A percentile compares a stretch with the other conserved stretches of the same genome.
Conservation (phyloP, 2,888 invertebrate species). For the Oscheius sp. region DNA sequence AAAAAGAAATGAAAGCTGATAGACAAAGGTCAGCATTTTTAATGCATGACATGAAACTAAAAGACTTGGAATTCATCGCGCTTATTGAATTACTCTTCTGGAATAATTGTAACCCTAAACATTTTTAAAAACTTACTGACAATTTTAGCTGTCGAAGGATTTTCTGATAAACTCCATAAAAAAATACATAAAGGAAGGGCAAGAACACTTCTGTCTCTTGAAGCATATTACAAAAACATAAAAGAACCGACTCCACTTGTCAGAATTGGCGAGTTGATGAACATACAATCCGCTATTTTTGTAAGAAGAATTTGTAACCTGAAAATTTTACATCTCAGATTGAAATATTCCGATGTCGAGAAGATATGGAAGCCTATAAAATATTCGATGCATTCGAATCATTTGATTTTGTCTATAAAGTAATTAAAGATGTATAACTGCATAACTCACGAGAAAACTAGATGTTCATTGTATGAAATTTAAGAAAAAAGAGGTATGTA, state of each 20-base stretch:
- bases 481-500: too few relatives aligned
- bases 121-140: neutral
- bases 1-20: constrained; percentile 8
- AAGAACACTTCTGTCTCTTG: neutral
- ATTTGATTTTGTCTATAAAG: constrained; percentile 17
- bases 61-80: neutral
- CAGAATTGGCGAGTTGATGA: neutral
- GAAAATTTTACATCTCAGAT: neutral
- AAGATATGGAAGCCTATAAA: constrained; percentile 15
- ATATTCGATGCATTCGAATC: constrained; percentile 13
- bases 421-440: constrained; percentile 10
- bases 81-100: constrained; percentile 8
- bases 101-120: neutral
- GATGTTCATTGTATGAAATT: too few relatives aligned
- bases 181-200: constrained; percentile 13
- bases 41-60: constrained; percentile 7
- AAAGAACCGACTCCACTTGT: neutral
- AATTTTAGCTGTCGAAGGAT: constrained; percentile 2
- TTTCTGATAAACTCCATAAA: neutral
- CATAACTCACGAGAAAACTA: neutral
- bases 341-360: constrained; percentile 15
- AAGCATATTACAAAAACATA: neutral
- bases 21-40: constrained; percentile 10
- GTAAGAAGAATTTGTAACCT: neutral
- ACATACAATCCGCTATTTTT: constrained; percentile 3